Conservation (phyloP, 1,140 invertebrate species). For the Papilio glaucus region DNA sequence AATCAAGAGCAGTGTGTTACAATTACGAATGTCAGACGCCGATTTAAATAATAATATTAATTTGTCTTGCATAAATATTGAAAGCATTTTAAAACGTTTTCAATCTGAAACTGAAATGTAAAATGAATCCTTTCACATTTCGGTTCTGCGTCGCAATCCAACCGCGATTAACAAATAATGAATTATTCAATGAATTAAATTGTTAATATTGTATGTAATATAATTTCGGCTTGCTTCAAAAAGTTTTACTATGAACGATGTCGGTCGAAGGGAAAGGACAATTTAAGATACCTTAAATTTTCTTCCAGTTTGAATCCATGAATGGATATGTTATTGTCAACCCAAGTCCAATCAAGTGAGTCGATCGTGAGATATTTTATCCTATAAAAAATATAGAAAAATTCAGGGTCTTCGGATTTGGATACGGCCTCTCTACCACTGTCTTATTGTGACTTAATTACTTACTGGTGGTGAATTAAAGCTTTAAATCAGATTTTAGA, state of each 20-base stretch:
- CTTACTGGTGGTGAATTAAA: too few species aligned
- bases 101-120: constrained; percentile 19
- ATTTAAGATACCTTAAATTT: too few species aligned
- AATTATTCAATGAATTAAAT: constrained; percentile 11
- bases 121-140: constrained; percentile 4
- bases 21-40: neutral
- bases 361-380: too few species aligned
- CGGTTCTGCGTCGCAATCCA: neutral
- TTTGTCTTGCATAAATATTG: constrained; percentile 22
- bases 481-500: too few species aligned
- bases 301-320: too few species aligned
- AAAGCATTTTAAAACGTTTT: constrained; percentile 24
- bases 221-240: neutral
- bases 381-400: too few species aligned
- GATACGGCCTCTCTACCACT: too few species aligned
- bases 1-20: neutral
- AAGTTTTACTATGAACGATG: neutral
- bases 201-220: neutral
- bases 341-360: too few species aligned
- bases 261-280: too few species aligned
- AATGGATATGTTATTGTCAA: too few species aligned
- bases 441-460: too few species aligned
- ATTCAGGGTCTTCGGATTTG: too few species aligned
- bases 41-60: constrained; percentile 10
- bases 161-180: constrained; percentile 19